A percentile compares a stretch with the other conserved stretches of the same genome.
These are phyloP conservation scores for Campodea augens DNA, from an alignment of 1,140 invertebrate genomes.

Conservation along the genomic window DNA sequence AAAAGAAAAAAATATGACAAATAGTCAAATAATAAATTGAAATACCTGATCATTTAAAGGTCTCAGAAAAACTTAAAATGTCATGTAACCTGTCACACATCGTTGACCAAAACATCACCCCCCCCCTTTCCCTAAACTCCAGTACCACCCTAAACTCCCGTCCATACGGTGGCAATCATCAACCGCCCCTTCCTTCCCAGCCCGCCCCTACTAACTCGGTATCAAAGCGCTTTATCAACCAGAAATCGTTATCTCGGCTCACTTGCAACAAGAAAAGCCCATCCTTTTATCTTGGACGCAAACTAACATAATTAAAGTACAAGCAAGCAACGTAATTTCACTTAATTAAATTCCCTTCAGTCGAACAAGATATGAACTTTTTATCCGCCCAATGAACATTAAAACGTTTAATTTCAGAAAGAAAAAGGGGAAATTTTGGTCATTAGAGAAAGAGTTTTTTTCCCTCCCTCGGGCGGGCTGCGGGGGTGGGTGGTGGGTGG, in stretches of 20 bases:
- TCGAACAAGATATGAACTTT: constrained; percentile 26
- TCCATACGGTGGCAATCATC: too few relatives aligned
- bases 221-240: constrained; percentile 13
- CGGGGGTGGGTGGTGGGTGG: background rate
- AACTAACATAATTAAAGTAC: constrained; percentile 33
- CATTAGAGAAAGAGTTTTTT: constrained; percentile 24
- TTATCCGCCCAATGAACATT: constrained; percentile 27
- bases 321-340: constrained; percentile 32
- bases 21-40: too few relatives aligned
- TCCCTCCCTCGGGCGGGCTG: too few relatives aligned
- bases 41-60: too few relatives aligned
- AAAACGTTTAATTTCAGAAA: constrained; percentile 30
- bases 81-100: too few relatives aligned
- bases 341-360: constrained; percentile 33
- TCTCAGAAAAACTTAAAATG: too few relatives aligned
- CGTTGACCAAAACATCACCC: too few relatives aligned
- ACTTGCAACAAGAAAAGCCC: constrained; percentile 8
- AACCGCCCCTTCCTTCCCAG: too few relatives aligned
- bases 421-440: constrained; percentile 26
- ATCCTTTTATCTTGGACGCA: constrained; percentile 19
- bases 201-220: too few relatives aligned
- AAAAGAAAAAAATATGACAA: too few relatives aligned
- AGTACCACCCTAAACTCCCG: too few relatives aligned
- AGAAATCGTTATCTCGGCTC: background rate
- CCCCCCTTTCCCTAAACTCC: too few relatives aligned